Evolutionary conservation across 2,888 invertebrate species (phyloP).

Genomic region (Cenopis cana): DNA sequence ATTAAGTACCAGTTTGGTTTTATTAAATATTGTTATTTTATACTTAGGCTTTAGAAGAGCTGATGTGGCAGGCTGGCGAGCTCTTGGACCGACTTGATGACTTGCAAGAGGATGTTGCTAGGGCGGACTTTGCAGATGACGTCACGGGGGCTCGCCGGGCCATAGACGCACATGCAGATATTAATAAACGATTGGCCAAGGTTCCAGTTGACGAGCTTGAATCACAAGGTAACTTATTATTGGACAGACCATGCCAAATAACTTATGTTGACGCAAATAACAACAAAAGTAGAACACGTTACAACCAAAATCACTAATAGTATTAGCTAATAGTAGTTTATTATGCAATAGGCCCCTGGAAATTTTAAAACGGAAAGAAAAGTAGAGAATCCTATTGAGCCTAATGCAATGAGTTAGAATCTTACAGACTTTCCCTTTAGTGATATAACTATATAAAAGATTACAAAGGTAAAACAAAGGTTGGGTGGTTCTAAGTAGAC

Average conservation of each 20-base stretch:
- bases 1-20: background rate
- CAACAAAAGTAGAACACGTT: background rate
- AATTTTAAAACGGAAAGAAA: background rate
- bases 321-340: too few relatives aligned
- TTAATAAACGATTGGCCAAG: slow-evolving; percentile 97
- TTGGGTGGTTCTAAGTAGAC: background rate
- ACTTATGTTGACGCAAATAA: background rate
- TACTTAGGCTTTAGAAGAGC: slow-evolving; percentile 93
- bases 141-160: slow-evolving; percentile 96
- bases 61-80: slow-evolving; percentile 98
- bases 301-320: too few relatives aligned
- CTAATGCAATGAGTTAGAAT: too few relatives aligned
- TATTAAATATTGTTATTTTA: slow-evolving; percentile 3
- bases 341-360: background rate
- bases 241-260: background rate
- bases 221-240: slow-evolving; percentile 88
- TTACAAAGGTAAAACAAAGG: background rate
- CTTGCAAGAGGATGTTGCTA: slow-evolving; percentile 95
- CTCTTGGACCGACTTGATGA: slow-evolving; percentile 96
- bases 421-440: background rate
- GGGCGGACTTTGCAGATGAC: slow-evolving; percentile 97
- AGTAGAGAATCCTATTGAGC: background rate
- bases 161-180: slow-evolving; percentile 96
- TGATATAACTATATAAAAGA: background rate
- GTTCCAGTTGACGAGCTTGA: slow-evolving; percentile 97